Evolutionary conservation across 2,888 invertebrate genomes (phyloP).

Genomic region (Phalangium opilio): DNA sequence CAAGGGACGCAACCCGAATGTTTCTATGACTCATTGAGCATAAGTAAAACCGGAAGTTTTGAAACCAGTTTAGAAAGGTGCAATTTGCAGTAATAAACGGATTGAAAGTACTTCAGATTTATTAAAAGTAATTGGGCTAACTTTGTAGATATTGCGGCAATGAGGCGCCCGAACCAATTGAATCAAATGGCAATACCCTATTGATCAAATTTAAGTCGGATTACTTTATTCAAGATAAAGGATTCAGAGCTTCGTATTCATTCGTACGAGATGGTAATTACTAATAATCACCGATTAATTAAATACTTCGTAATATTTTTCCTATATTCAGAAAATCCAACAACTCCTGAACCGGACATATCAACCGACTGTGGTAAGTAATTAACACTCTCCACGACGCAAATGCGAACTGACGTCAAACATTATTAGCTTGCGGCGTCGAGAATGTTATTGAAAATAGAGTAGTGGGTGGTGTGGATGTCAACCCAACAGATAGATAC

Average conservation of each 20-base stretch:
- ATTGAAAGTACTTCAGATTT: background rate
- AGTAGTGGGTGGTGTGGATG: slow-evolving; percentile 10
- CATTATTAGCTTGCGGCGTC: slow-evolving; percentile 10
- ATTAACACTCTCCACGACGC: too few species aligned
- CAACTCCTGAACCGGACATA: too few species aligned
- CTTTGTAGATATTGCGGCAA: slow-evolving; percentile 10
- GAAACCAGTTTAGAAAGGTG: slow-evolving; percentile 9
- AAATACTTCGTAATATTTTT: too few species aligned
- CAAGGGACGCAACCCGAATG: slow-evolving; percentile 9
- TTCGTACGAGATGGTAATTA: slow-evolving; percentile 8
- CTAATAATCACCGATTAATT: too few species aligned
- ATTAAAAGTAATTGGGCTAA: background rate
- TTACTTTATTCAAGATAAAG: slow-evolving; percentile 13
- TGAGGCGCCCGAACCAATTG: slow-evolving; percentile 3
- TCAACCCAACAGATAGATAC: slow-evolving; percentile 10
- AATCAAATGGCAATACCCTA: slow-evolving; percentile 6
- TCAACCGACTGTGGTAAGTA: too few species aligned
- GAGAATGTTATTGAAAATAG: slow-evolving; percentile 8
- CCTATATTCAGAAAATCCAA: too few species aligned
- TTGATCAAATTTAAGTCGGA: slow-evolving; percentile 11
- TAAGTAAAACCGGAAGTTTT: slow-evolving; percentile 11
- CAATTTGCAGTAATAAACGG: too few species aligned
- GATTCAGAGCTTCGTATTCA: slow-evolving; percentile 9
- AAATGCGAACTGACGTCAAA: too few species aligned
- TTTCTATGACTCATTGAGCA: slow-evolving; percentile 11